Evolutionary conservation across 2,888 invertebrate genomes (phyloP).

Genomic region (Stenodera caucasica): DNA sequence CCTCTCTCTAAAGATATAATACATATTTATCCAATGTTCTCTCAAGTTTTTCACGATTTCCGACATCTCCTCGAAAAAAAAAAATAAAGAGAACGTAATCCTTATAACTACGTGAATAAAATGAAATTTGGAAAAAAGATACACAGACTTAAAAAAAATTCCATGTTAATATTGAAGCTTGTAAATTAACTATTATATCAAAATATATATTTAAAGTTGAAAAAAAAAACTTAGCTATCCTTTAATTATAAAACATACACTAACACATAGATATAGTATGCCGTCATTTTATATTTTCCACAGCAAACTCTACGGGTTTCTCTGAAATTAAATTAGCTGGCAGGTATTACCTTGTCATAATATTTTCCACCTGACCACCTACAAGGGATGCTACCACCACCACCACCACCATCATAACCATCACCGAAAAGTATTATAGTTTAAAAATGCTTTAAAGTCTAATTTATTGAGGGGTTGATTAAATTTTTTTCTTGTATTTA

Average conservation of each 20-base stretch:
- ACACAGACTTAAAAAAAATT: too few species aligned
- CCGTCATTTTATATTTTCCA: conserved; percentile 26
- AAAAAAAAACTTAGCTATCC: conserved; percentile 9
- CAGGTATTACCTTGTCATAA: conserved; percentile 42
- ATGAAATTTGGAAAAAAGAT: too few species aligned
- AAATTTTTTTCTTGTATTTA: conserved; percentile 20
- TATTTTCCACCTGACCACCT: conserved; percentile 35
- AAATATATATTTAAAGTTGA: conserved; percentile 14
- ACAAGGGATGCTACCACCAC: conserved; percentile 20
- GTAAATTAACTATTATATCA: conserved; percentile 32
- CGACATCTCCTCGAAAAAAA: background rate
- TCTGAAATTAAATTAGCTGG: conserved; percentile 41
- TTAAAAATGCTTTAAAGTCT: conserved; percentile 30
- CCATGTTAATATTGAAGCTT: too few species aligned
- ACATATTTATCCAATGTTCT: conserved; percentile 31
- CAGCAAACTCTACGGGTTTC: conserved; percentile 33
- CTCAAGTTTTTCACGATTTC: conserved; percentile 22
- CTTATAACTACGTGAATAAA: background rate
- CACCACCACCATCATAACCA: background rate
- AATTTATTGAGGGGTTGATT: conserved; percentile 21
- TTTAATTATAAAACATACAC: conserved; percentile 31
- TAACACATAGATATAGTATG: background rate
- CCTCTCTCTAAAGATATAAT: background rate
- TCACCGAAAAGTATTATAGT: conserved; percentile 31
- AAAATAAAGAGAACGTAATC: background rate